phyloP scores from a whole-genome alignment of 2,113 vertebrate species.

The Numenius arquata region DNA sequence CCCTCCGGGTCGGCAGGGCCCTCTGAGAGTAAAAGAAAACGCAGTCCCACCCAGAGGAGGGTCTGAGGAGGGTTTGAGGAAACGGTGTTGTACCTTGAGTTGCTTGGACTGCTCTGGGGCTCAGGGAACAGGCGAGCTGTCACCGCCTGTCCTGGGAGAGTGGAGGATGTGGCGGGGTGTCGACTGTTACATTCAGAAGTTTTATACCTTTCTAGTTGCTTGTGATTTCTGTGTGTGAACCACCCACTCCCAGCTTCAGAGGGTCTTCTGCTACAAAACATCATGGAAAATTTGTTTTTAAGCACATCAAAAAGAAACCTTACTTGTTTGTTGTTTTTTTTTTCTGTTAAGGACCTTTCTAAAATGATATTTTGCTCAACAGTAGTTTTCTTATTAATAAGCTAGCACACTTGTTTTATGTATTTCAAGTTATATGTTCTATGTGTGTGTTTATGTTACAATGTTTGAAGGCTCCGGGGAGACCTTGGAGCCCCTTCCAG shows the following conservation, averaged over 20 bases:
- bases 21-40: accelerated
- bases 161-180: accelerated
- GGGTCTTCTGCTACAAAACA: neutral
- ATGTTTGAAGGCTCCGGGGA: neutral
- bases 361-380: neutral
- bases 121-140: accelerated
- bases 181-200: accelerated
- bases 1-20: neutral
- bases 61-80: accelerated
- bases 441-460: neutral
- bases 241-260: accelerated
- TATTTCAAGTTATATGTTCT: neutral
- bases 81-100: accelerated
- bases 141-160: accelerated
- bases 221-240: neutral
- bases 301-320: accelerated
- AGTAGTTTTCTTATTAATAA: neutral
- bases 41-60: accelerated
- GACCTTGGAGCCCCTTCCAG: neutral
- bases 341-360: neutral
- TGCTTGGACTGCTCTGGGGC: accelerated
- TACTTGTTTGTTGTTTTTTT: no score
- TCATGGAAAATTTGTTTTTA: accelerated
- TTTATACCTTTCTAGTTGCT: accelerated
- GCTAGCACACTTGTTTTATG: accelerated